A percentile compares a stretch with the other conserved stretches of the same genome.
Evolutionary conservation across 1,140 invertebrate genomes (phyloP).

Genomic region (Bombus sibiricus): DNA sequence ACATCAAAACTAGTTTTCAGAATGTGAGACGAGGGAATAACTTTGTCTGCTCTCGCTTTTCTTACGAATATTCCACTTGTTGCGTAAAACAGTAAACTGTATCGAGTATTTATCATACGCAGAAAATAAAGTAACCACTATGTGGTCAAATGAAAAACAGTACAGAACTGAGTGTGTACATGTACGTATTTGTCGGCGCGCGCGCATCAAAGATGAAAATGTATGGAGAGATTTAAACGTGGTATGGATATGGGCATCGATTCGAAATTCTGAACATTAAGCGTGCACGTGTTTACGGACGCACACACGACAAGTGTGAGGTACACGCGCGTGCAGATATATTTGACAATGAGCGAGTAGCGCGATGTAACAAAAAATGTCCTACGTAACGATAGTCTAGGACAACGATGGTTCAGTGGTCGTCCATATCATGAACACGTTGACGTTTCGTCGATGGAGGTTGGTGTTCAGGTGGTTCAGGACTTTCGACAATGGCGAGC

Average conservation of each 20-base stretch:
- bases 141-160: slow-evolving; percentile 32
- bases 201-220: slow-evolving; percentile 25
- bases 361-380: slow-evolving; percentile 77
- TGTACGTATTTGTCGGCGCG: not conserved
- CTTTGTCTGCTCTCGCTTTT: slow-evolving; percentile 5
- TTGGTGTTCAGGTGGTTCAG: slow-evolving; percentile 78
- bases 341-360: slow-evolving; percentile 70
- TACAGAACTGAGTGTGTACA: slow-evolving; percentile 25
- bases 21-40: slow-evolving; percentile 11
- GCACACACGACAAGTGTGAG: slow-evolving; percentile 26
- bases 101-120: slow-evolving; percentile 44
- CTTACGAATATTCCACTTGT: slow-evolving; percentile 20
- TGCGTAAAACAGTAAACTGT: slow-evolving; percentile 31
- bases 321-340: slow-evolving; percentile 51
- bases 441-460: slow-evolving; percentile 75
- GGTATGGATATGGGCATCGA: slow-evolving; percentile 44
- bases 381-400: slow-evolving; percentile 78
- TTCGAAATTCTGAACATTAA: slow-evolving; percentile 26
- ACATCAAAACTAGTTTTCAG: not conserved
- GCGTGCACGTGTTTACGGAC: slow-evolving; percentile 28
- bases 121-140: slow-evolving; percentile 45
- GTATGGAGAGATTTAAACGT: slow-evolving; percentile 31
- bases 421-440: slow-evolving; percentile 79
- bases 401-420: slow-evolving; percentile 77
- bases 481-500: slow-evolving; percentile 81